Evolutionary conservation across 2,888 invertebrate genomes (phyloP).

Genomic region (Drosophila recens): DNA sequence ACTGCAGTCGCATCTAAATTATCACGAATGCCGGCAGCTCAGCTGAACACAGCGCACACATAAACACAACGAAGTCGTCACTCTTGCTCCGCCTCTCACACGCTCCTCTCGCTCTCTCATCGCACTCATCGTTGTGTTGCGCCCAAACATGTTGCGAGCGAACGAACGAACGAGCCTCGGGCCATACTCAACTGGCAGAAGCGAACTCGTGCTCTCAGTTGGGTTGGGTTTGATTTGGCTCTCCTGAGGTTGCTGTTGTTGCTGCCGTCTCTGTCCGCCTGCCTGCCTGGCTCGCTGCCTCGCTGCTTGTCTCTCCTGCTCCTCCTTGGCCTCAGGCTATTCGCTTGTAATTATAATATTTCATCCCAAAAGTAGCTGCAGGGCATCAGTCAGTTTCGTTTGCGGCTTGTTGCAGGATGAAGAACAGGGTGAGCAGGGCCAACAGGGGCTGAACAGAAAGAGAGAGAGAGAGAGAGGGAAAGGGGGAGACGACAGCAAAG

Average conservation of each 20-base stretch:
- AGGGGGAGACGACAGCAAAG: constrained; percentile 23
- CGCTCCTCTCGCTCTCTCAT: not conserved
- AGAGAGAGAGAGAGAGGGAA: constrained; percentile 1
- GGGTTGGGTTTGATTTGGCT: constrained; percentile 44
- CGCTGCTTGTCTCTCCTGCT: constrained; percentile 46
- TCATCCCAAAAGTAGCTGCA: constrained; percentile 84
- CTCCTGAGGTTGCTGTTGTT: constrained; percentile 29
- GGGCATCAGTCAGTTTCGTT: constrained; percentile 82
- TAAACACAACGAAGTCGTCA: constrained; percentile 72
- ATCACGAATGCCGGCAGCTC: constrained; percentile 75
- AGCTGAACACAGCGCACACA: constrained; percentile 35
- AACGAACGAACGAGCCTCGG: constrained; percentile 37
- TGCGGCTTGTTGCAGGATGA: constrained; percentile 74
- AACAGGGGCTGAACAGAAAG: constrained; percentile 13
- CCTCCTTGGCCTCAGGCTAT: constrained; percentile 78
- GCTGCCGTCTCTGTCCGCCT: not conserved
- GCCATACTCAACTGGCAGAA: constrained; percentile 46
- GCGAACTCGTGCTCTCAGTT: constrained; percentile 40
- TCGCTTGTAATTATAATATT: constrained; percentile 86
- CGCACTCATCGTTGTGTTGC: constrained; percentile 24
- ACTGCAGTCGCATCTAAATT: constrained; percentile 72
- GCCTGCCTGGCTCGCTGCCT: no score
- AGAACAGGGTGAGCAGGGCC: constrained; percentile 23
- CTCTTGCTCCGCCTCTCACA: constrained; percentile 17
- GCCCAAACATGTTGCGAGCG: constrained; percentile 70